Percentiles rank a stretch among this genome's conserved stretches.
phyloP scores from a whole-genome alignment of 2,113 vertebrate species.

The Nyctereutes procyonoides region DNA sequence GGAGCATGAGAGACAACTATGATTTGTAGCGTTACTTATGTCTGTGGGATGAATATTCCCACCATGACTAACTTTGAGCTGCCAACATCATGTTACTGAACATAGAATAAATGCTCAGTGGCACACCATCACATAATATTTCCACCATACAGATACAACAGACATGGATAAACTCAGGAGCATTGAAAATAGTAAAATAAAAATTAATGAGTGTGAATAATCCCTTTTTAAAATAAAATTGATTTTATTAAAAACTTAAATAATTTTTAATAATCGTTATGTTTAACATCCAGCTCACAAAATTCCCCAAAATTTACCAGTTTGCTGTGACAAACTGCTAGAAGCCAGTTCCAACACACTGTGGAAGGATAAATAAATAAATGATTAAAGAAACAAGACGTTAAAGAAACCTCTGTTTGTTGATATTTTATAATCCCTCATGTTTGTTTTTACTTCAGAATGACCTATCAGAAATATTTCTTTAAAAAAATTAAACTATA shows the following conservation, averaged over 20 bases:
- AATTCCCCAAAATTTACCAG: neutral
- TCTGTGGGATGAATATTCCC: neutral
- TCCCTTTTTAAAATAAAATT: slow-evolving; percentile 24
- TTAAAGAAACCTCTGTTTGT: neutral
- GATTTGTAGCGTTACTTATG: neutral
- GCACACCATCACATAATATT: neutral
- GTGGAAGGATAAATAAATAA: neutral
- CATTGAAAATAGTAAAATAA: neutral
- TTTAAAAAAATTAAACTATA: neutral
- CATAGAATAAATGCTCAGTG: neutral
- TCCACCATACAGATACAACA: neutral
- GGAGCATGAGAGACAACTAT: neutral
- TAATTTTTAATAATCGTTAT: neutral
- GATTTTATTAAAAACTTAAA: slow-evolving; percentile 9
- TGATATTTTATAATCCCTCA: neutral
- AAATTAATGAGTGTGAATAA: neutral
- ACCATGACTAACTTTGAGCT: neutral
- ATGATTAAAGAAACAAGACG: neutral
- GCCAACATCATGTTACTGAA: neutral
- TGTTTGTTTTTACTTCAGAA: slow-evolving; percentile 30
- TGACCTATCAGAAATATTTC: slow-evolving; percentile 16
- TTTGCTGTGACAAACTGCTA: neutral
- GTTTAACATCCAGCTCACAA: neutral
- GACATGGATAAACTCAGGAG: neutral
- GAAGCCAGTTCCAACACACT: neutral